phyloP scores from a whole-genome alignment of 2,113 vertebrate genomes.

The Acinonyx jubatus region DNA sequence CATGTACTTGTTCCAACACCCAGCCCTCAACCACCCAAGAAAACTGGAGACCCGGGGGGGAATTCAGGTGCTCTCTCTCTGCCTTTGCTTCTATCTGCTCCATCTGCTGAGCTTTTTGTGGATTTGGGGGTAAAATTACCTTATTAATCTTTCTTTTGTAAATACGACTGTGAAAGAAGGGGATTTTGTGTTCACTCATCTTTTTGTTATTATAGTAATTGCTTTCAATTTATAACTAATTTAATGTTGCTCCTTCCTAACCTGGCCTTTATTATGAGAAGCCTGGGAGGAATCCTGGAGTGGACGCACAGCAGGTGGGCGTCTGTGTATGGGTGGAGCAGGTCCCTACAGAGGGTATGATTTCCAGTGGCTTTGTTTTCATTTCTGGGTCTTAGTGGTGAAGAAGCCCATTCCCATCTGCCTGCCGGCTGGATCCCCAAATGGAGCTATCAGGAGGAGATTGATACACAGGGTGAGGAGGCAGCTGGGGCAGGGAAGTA shows the following conservation, averaged over 20 bases:
- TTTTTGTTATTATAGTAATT: constrained; percentile 84
- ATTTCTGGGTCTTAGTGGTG: not conserved
- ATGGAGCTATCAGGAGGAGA: not conserved
- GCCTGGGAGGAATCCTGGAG: not conserved
- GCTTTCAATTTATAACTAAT: constrained; percentile 84
- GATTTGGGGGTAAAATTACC: constrained; percentile 74
- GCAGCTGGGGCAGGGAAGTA: not conserved
- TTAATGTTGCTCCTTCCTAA: constrained; percentile 76
- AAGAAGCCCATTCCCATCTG: not conserved
- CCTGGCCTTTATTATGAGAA: constrained; percentile 69
- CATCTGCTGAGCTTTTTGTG: constrained; percentile 57
- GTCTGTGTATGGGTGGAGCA: fast-evolving
- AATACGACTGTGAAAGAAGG: constrained; percentile 74
- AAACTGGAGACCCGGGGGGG: not conserved
- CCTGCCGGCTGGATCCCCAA: not conserved
- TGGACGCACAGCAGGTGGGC: not conserved
- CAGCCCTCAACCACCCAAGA: not conserved
- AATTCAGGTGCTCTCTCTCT: not conserved
- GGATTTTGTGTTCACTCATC: constrained; percentile 68
- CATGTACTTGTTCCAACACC: not conserved
- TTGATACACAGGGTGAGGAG: not conserved
- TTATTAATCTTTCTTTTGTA: constrained; percentile 79
- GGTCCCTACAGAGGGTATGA: not conserved
- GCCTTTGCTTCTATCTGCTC: not conserved
- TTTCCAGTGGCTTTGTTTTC: not conserved